A percentile compares a stretch with the other conserved stretches of the same genome.
phyloP scores from a whole-genome alignment of 2,113 vertebrate species.

The Triplophysa siluroides region DNA sequence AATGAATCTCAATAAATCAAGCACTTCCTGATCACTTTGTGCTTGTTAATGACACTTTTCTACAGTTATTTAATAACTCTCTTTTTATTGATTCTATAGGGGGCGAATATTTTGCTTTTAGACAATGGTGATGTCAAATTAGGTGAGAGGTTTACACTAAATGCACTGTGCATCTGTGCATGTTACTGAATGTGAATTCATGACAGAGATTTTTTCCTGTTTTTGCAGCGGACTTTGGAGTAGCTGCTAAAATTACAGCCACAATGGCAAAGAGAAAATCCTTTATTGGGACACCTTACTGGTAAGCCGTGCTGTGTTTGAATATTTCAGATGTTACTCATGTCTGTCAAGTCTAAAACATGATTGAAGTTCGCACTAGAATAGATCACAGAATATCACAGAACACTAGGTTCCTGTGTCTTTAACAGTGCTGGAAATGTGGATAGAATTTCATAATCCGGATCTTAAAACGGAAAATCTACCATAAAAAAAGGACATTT shows the following conservation, averaged over 20 bases:
- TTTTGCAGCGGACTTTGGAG: slow-evolving; percentile 92
- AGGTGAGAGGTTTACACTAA: slow-evolving; percentile 75
- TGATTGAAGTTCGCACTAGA: not conserved
- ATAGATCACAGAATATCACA: not conserved
- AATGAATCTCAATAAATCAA: slow-evolving; percentile 34
- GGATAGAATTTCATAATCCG: not conserved
- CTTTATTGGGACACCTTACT: slow-evolving; percentile 98
- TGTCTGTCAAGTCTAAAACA: not conserved
- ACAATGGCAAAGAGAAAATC: slow-evolving; percentile 99
- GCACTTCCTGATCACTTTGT: not conserved
- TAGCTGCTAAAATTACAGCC: slow-evolving; percentile 98
- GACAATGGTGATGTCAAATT: slow-evolving; percentile 96
- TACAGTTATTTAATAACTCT: not conserved
- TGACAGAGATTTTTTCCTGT: slow-evolving; percentile 2
- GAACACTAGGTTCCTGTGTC: no score
- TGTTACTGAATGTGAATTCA: not conserved
- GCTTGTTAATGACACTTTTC: slow-evolving; percentile 2
- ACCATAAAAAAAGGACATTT: not conserved
- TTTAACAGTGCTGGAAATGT: not conserved
- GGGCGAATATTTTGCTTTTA: slow-evolving; percentile 94
- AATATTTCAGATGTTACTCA: not conserved
- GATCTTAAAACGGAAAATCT: not conserved
- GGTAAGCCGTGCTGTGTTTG: slow-evolving; percentile 75
- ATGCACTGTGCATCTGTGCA: not conserved
- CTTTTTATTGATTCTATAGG: slow-evolving; percentile 69